Evolutionary conservation across 2,113 vertebrate genomes (phyloP), one percentile per base, ranked within the genome.

Genomic region (Lamprologus ornatipinnis): DNA sequence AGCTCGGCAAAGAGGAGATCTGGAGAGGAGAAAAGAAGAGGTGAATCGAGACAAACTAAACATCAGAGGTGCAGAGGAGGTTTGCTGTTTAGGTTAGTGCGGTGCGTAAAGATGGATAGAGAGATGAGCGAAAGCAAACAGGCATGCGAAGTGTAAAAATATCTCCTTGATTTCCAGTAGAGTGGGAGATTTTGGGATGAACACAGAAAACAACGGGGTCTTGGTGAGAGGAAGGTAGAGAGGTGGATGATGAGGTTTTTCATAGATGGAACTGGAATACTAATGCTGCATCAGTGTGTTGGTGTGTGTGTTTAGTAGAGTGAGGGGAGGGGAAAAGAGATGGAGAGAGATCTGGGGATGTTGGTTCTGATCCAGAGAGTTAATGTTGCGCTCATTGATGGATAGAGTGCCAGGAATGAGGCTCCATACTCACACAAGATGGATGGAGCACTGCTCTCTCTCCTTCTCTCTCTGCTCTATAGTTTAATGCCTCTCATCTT

Each of bases 361-460:
- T 95, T 96, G 96, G 96, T 96, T 95, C 93, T 90, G 95, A 95
- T 96, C 96, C 96, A 96, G 92, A 94, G 93, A 96, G 96, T 96
- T 96, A 96, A 96, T 96, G 95, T 96, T 95, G 96, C 95, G 93
- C 93, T 95, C 95, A 95, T 93, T 96, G 95, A 96, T 96, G 95
- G 95, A 96, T 96, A 94, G 92, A 91, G 92, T 95, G 94, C 94
- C 95, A 96, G 90, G 91, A 91, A 90, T 63, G 83, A 92, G 89
- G 89, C 95, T 95, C 92, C 94, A 93, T 92, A 90, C 91, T 93
- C 93, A 89, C 92, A 92, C 93, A 95, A 95, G 92, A 96, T 95
- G 93, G 93, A 96, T 96, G 85, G 84, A 94, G 90, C 84, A 19
- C 11, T 33, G 31, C 84, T 88, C 79, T 63, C 54, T 81, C 26